A percentile compares a stretch with the other conserved stretches of the same genome.
Evolutionary conservation across 2,113 vertebrate species (phyloP).

Genomic region (Ailuropoda melanoleuca): DNA sequence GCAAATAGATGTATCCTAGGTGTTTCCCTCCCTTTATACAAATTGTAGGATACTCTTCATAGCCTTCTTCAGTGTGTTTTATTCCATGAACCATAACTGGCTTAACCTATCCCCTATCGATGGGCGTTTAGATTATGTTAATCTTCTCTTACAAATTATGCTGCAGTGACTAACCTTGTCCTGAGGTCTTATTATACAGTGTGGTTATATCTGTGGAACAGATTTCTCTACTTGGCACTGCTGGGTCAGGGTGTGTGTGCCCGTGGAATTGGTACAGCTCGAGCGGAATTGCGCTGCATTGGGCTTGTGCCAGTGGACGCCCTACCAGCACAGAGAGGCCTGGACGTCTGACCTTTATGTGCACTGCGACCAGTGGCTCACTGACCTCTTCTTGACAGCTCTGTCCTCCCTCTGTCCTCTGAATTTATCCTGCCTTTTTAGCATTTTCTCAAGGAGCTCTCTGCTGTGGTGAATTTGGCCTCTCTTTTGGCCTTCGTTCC

Average conservation of each 20-base stretch:
- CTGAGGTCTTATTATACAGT: neutral
- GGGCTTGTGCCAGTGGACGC: neutral
- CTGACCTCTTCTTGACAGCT: neutral
- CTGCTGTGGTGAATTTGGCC: neutral
- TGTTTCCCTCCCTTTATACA: neutral
- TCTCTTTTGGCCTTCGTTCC: neutral
- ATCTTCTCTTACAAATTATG: neutral
- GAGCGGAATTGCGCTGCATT: neutral
- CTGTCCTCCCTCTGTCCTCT: neutral
- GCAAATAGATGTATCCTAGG: neutral
- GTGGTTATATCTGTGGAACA: neutral
- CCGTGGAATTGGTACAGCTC: neutral
- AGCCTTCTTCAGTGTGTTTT: neutral
- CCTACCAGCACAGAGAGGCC: neutral
- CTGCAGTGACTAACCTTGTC: neutral
- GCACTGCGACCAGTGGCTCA: fast-evolving
- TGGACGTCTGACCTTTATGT: neutral
- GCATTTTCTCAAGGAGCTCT: neutral
- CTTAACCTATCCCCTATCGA: neutral
- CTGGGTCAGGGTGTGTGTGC: neutral
- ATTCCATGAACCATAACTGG: neutral
- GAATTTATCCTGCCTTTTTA: neutral
- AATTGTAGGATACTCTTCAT: neutral
- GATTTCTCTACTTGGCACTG: neutral
- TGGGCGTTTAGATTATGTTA: neutral